Base-by-base conservation (phyloP, 2,797 vertebrate genomes). In the Danio aesculapii region DNA sequence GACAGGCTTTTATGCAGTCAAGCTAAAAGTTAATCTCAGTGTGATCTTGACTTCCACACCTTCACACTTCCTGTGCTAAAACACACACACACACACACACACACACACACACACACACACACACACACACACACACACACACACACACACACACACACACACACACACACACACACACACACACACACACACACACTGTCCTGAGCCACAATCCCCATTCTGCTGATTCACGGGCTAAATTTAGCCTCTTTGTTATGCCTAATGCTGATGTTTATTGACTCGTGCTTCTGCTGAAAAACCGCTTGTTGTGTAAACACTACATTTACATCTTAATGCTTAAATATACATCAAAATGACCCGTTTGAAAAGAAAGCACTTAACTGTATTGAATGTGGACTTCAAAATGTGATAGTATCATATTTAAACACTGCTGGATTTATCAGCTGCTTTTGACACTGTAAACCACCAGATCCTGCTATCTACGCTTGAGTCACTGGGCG, bases 221-320 rank as follows among this genome's bases (percentile, higher is more conserved):
- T 77, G 62, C 61, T 78, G 58, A 80, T 74, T 78, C 52, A 69
- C 17, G 62, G 13, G 44, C 63, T 81, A 75, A 76, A 74, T 75
- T 70, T 82, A 81, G 80, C 41, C 46, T 17, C 59, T 69, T 61
- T 49, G 82, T 76, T 49, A 58, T 55, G 58, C 14, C 50, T 53
- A 1, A 9, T 43, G 46, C 5, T 6, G 41, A 43, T 77, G 81
- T 81, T 82, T 82, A 79, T 86, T 79, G 47, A 62, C 13, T 75
- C 79, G 17, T 55, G 14, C 79, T 46, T 61, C n/a, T 76, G 71
- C 53, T n/a, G 7, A 11, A 72, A 70, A 41, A 19, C 6, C 0
- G 17, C 6, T 12, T 47, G 3, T 47, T 67, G 44, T 8, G 17
- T 67, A 67, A 67, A 49, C 11, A 49, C 11, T 13, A 11, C 17